phyloP scores from a whole-genome alignment of 2,888 invertebrate genomes.

The Ophonus ardosiacus region DNA sequence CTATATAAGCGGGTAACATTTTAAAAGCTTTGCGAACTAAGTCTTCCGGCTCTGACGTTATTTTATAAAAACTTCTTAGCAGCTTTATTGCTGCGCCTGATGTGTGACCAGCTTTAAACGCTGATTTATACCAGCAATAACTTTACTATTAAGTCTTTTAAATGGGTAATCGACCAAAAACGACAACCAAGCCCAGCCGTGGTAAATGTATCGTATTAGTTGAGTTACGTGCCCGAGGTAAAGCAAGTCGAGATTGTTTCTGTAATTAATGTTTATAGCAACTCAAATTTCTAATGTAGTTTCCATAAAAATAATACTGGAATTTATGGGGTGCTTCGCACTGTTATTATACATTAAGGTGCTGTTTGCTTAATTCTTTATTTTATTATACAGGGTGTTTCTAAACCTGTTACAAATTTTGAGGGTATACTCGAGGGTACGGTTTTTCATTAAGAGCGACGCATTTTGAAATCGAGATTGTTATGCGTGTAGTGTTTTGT shows the following conservation, averaged over 20 bases:
- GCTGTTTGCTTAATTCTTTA: too few species aligned
- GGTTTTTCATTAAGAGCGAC: too few species aligned
- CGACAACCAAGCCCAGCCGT: slow-evolving; percentile 31
- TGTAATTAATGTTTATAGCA: slow-evolving; percentile 28
- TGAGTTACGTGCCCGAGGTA: neutral
- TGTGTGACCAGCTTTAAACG: slow-evolving; percentile 49
- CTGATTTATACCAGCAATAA: slow-evolving; percentile 50
- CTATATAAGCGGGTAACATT: slow-evolving; percentile 5
- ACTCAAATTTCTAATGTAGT: slow-evolving; percentile 4
- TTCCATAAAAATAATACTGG: neutral
- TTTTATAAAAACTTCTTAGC: slow-evolving; percentile 43
- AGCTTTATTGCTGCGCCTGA: slow-evolving; percentile 42
- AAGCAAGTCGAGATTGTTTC: slow-evolving; percentile 31
- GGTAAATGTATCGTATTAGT: slow-evolving; percentile 43
- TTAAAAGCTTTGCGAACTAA: slow-evolving; percentile 24
- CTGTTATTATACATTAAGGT: neutral
- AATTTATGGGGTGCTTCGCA: neutral
- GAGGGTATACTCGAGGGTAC: too few species aligned
- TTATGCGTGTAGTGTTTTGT: too few species aligned
- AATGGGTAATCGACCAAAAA: slow-evolving; percentile 51
- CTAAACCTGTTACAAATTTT: too few species aligned
- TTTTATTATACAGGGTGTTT: too few species aligned
- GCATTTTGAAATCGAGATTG: too few species aligned
- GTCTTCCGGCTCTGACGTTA: slow-evolving; percentile 17
- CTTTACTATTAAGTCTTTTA: slow-evolving; percentile 50